These are phyloP conservation scores for Thermophis baileyi DNA, from an alignment of 2,113 vertebrate species.

Conservation along the genomic window DNA sequence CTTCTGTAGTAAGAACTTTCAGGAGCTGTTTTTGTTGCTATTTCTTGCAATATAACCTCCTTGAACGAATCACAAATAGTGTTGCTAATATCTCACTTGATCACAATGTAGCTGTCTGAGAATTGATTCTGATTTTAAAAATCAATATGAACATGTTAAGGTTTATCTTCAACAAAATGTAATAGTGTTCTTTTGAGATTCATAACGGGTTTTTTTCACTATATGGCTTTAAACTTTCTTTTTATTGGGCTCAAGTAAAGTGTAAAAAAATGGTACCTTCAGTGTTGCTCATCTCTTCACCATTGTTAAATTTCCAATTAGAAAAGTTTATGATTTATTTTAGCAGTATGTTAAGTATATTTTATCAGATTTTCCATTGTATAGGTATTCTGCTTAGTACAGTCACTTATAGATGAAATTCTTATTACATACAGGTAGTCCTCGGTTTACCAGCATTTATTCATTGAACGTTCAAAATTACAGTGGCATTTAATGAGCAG, in stretches of 20 bases:
- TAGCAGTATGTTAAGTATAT: neutral
- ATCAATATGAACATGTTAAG: neutral
- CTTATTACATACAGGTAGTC: neutral
- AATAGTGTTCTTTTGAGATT: neutral
- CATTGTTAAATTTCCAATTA: neutral
- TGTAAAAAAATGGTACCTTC: neutral
- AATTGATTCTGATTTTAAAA: neutral
- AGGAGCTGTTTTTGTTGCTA: neutral
- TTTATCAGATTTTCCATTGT: neutral
- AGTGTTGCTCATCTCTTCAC: no score
- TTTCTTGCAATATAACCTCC: neutral
- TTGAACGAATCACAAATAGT: neutral
- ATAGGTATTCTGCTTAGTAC: neutral
- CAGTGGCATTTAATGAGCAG: neutral
- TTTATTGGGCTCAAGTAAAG: neutral
- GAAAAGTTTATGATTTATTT: neutral
- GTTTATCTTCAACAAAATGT: neutral
- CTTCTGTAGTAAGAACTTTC: neutral
- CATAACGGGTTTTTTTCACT: neutral
- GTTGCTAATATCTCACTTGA: neutral
- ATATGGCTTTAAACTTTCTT: neutral
- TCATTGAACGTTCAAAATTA: neutral
- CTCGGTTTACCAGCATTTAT: neutral
- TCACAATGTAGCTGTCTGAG: neutral
- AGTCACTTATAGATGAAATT: neutral